Conservation (phyloP, 2,797 vertebrate species). For the Monodelphis domestica region DNA sequence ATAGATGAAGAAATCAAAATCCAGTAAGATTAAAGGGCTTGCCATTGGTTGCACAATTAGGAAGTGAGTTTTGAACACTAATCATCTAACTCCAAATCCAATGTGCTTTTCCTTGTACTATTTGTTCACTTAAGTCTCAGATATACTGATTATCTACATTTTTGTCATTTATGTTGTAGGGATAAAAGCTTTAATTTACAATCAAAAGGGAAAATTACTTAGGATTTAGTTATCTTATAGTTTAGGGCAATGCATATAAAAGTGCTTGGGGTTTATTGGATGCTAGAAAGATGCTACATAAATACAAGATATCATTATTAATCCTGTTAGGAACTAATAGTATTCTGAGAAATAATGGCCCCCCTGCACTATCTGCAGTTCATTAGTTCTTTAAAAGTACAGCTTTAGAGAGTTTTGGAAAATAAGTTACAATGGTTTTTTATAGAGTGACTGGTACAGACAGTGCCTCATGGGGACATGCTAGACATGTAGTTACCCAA, state of each 20-base stretch:
- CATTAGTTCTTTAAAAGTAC: slow-evolving; percentile 40
- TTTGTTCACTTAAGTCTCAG: not conserved
- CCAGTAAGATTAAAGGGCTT: not conserved
- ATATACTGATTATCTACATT: not conserved
- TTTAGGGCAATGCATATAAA: not conserved
- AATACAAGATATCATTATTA: slow-evolving; percentile 19
- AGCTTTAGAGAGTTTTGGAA: slow-evolving; percentile 25
- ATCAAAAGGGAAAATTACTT: not conserved
- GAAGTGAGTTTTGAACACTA: not conserved
- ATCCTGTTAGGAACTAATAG: slow-evolving; percentile 20
- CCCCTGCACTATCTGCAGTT: not conserved
- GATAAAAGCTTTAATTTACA: not conserved
- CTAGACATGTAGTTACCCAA: not conserved
- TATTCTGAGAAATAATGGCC: not conserved
- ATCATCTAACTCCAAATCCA: not conserved
- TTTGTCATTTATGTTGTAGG: not conserved
- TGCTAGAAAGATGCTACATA: not conserved
- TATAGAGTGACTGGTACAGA: not conserved
- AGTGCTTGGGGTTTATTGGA: not conserved
- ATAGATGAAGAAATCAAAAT: not conserved
- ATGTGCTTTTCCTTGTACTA: not conserved
- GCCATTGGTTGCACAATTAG: not conserved
- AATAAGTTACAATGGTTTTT: slow-evolving; percentile 15
- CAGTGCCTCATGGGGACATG: not conserved
- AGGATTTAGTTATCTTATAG: not conserved